A percentile compares a stretch with the other conserved stretches of the same genome.
Conservation (phyloP, 2,797 vertebrate genomes). For the Danio jaintianensis region DNA sequence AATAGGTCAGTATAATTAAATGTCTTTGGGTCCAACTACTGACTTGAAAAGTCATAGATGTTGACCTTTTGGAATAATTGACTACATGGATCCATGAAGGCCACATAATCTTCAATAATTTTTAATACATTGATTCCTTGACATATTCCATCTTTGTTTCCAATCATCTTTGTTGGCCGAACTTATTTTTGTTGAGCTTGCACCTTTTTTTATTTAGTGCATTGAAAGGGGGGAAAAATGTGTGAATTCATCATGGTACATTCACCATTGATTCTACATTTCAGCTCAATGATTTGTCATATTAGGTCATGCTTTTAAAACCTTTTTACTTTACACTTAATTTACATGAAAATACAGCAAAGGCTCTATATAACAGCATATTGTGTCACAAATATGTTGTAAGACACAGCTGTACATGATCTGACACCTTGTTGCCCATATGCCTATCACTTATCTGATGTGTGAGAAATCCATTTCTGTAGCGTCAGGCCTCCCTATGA, state of each 20-base stretch:
- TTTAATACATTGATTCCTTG: slow-evolving; percentile 7
- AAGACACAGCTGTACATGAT: slow-evolving; percentile 37
- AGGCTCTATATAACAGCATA: not conserved
- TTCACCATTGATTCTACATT: too few species aligned
- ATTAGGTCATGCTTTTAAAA: too few species aligned
- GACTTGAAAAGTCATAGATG: slow-evolving; percentile 2
- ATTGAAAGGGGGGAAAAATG: not conserved
- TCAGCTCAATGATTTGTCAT: too few species aligned
- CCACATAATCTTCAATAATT: slow-evolving; percentile 5
- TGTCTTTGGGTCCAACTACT: slow-evolving; percentile 16
- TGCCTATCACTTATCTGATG: slow-evolving; percentile 41
- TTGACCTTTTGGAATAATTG: slow-evolving; percentile 19
- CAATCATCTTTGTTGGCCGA: too few species aligned
- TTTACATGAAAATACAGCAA: too few species aligned
- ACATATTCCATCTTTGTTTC: too few species aligned
- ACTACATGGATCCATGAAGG: slow-evolving; percentile 11
- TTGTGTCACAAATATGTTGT: slow-evolving; percentile 27
- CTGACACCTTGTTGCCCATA: slow-evolving; percentile 42
- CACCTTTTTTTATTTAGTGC: not conserved
- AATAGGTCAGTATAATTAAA: not conserved
- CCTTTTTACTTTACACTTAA: too few species aligned
- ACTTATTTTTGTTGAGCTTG: not conserved
- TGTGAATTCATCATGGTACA: too few species aligned
- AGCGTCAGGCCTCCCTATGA: slow-evolving; percentile 22
- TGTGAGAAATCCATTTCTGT: slow-evolving; percentile 48